Base-by-base conservation (phyloP, 2,888 invertebrate species). In the Diogma glabrata region DNA sequence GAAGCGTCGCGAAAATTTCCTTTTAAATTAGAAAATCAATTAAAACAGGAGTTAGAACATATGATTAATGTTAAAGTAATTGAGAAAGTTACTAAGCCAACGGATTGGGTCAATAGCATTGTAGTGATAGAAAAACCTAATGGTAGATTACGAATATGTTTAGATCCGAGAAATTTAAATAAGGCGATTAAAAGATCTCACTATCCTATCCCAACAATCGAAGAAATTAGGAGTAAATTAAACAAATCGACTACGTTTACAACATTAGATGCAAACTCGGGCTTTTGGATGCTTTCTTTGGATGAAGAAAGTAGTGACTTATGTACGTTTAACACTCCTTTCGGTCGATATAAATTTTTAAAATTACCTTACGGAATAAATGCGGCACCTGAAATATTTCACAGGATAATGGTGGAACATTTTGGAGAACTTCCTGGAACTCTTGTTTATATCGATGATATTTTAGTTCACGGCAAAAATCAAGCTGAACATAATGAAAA, bases 321-420 rank as follows among this genome's bases (percentile, higher is more conserved):
- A 14, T 55, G 55, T 17, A 57, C 59, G 2, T 59, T 59, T 28
- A 56, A 57, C 53, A 61, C 57, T 10, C 58, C 57, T 4, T 55
- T 55, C 46, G 53, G 55, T 4, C 23, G 55, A 33, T 56, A 50
- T 20, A 33, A 52, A 23, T 55, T 52, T 46, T 52, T 53, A 26
- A 43, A 52, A 2, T 20, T 54, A 17, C 54, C 55, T 14, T 56
- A 47, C 52, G 54, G 53, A 16, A 17, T 52, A 8, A 47, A 26
- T 45, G 50, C 46, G 38, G 45, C 52, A n/a, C 53, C 55, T 3
- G 54, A 56, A 45, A 38, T 52, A 36, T 55, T 55, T 51, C 54
- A 55, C n/a, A n/a, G n/a, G n/a, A n/a, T n/a, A n/a, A n/a, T n/a
- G n/a, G n/a, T n/a, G n/a, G n/a, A n/a, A n/a, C n/a, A n/a, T n/a